Base-by-base conservation (phyloP, 2,888 invertebrate genomes). In the Teinopalpus imperialis region DNA sequence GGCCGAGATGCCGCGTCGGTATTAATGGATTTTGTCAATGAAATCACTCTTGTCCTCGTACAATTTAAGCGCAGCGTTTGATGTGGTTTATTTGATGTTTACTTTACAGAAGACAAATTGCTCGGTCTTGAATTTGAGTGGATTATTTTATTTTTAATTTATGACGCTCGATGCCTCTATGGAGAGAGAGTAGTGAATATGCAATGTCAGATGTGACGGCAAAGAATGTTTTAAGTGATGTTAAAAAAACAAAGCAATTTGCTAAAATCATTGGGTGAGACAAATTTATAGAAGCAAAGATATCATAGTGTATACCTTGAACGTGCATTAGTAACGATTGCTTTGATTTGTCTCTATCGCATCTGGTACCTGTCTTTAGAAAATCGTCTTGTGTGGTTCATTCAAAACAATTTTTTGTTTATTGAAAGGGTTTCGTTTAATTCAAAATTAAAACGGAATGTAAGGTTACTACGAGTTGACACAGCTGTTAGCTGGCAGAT, bases 21-120 rank as follows among this genome's bases (percentile, higher is more conserved):
- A 74, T 85, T 86, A 87, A 88, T 87, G 86, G 85, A 83, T 76
- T 82, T 82, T 81, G 83, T 87, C 85, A 85, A 82, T 85, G 81
- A 64, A 63, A 70, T 68, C 66, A 57, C 68, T 65, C 66, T 66
- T 69, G 62, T 59, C 60, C 61, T 62, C 61, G 57, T 44, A 62
- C 59, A 60, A 66, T 66, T 67, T 68, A 57, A 61, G 60, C 69
- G 68, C 60, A 59, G 51, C 74, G 74, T 83, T 82, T 86, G 83
- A 83, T 80, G 78, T 82, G 72, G 70, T 66, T 59, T 61, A 69
- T 67, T 61, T 65, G 53, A 58, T 77, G 76, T 81, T 81, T 79
- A 75, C 73, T 67, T 75, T 70, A 51, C 56, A 61, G 59, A 75
- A 80, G 80, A 81, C 79, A 78, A 78, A 81, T 78, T 68, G 71